Percentiles rank a stretch among this genome's conserved stretches.
These are phyloP conservation scores for Antheraea pernyi DNA, from an alignment of 1,140 invertebrate species.

Conservation along the genomic window DNA sequence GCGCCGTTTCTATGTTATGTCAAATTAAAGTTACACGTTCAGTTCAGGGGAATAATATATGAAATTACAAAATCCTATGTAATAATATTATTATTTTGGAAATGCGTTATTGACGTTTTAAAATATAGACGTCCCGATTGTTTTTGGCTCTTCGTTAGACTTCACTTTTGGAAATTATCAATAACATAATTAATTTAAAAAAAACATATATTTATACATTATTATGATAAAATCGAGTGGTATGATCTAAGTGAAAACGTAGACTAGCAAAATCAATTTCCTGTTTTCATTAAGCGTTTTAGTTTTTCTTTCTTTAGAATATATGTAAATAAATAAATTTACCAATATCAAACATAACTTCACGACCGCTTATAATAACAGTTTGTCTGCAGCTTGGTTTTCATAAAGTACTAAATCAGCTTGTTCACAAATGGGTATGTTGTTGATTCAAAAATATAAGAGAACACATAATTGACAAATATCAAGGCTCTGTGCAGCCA, in stretches of 20 bases:
- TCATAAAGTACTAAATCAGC: conserved; percentile 48
- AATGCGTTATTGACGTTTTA: conserved; percentile 35
- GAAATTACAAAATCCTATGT: conserved; percentile 53
- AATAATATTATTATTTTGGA: conserved; percentile 15
- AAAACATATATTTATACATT: not conserved
- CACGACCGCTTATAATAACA: conserved; percentile 66
- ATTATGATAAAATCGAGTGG: conserved; percentile 16
- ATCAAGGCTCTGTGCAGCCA: not conserved
- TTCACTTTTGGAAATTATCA: conserved; percentile 15
- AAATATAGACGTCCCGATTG: conserved; percentile 27
- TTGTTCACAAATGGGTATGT: conserved; percentile 59
- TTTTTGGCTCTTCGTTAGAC: conserved; percentile 38
- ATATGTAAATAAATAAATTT: conserved; percentile 17
- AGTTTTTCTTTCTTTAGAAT: conserved; percentile 13
- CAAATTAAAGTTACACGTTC: no score
- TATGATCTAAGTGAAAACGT: conserved; percentile 18
- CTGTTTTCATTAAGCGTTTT: conserved; percentile 31
- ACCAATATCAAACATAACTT: conserved; percentile 61
- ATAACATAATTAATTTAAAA: no score
- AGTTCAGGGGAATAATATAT: conserved; percentile 31
- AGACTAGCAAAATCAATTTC: conserved; percentile 48
- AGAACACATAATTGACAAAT: conserved; percentile 12
- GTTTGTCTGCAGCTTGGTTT: conserved; percentile 21
- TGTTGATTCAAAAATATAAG: conserved; percentile 25
- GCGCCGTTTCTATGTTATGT: no score